Evolutionary conservation across 2,113 vertebrate species (phyloP), one percentile per base, ranked within the genome.

Genomic region (Atrichornis clamosus): DNA sequence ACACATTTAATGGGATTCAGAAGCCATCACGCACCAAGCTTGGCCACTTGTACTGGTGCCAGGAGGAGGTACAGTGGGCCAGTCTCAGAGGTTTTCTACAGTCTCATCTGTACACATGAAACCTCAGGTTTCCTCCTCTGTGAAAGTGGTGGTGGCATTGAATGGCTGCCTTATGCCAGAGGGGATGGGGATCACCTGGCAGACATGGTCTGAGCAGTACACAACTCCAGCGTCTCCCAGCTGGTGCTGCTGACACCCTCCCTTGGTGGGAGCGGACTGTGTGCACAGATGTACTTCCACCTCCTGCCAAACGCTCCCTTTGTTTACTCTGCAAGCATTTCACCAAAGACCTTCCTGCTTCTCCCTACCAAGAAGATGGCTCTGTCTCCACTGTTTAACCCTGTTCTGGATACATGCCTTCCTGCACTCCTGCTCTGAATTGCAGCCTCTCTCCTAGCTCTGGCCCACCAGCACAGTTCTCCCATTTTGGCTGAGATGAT

Each of bases 311-410:
- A 64, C 83, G 68, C 85, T 81, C 58, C 83, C 80, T 81, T 84
- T 96, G 95, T 98, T 96, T 96, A 84, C 84, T 96, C 79, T 90
- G 95, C 92, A 98, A 97, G 97, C 86, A 97, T 84, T 97, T 97
- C 84, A 86, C 78, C 35, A 18, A 93, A 89, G 92, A 32, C 90
- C 89, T 98, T 98, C 96, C 97, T 97, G 96, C 96, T 97, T 89
- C 94, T 97, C 95, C 89, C 87, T 75, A 96, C 67, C 50, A 74
- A 94, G 91, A 95, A 23, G 37, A 94, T 70, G 37, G 67, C 39
- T 88, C 42, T 67, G 15, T 21, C 55, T 89, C 84, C 46, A 56
- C 17, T 63, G 16, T 84, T 93, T 72, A 94, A 92, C 49, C 33
- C 60, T 56, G 37, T 10, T 82, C 56, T 87, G 65, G 68, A 87